Conservation (phyloP, 23 tunicate genomes). For the Halocynthia aurantium region DNA sequence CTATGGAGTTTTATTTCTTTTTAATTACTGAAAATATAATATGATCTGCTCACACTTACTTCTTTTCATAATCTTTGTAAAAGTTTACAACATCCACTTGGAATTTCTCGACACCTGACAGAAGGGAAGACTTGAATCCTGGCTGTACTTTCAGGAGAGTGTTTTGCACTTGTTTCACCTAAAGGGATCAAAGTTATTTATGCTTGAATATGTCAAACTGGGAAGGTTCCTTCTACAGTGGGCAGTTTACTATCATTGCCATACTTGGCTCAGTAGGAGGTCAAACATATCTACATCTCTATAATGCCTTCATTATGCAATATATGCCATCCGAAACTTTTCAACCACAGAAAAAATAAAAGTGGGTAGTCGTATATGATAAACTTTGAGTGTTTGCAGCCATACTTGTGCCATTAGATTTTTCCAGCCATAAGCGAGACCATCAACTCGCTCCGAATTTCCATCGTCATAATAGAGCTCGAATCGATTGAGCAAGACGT, state of each 20-base stretch:
- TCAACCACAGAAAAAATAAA: no score
- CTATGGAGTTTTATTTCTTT: not conserved
- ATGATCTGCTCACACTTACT: conserved; percentile 13
- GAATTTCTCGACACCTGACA: conserved; percentile 69
- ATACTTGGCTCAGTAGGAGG: no score
- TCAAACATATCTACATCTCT: no score
- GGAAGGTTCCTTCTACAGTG: no score
- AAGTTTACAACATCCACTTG: conserved; percentile 52
- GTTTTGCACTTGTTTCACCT: conserved; percentile 74
- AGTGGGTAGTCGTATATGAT: not conserved
- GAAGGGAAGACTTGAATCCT: conserved; percentile 58
- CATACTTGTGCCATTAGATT: conserved; percentile 66
- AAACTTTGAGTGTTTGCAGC: not conserved
- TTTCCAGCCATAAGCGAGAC: conserved; percentile 78
- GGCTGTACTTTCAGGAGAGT: conserved; percentile 69
- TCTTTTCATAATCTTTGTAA: conserved; percentile 68
- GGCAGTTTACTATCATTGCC: no score
- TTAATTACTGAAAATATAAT: not conserved
- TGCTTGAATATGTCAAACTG: not conserved
- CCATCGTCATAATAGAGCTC: conserved; percentile 77
- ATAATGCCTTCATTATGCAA: no score
- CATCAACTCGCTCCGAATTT: conserved; percentile 79
- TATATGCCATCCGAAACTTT: no score
- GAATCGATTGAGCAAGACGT: conserved; percentile 61
- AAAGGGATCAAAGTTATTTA: not conserved